These are phyloP conservation scores for Ctenodactylus gundi DNA, from an alignment of 2,113 vertebrate species.

Conservation along the genomic window DNA sequence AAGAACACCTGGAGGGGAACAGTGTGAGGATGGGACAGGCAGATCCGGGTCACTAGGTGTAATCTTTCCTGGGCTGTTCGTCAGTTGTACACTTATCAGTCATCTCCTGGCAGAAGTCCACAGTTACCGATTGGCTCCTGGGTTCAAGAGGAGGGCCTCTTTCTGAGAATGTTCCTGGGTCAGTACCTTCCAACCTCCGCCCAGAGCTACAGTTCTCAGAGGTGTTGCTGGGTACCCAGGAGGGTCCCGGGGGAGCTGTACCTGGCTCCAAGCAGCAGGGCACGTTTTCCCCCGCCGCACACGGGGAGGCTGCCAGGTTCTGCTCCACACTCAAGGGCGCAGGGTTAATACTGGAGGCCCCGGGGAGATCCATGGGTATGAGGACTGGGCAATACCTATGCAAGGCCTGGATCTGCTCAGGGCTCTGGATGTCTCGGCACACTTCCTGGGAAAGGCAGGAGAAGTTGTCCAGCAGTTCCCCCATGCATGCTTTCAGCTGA, in stretches of 20 bases:
- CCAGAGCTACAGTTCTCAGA: constrained; percentile 84
- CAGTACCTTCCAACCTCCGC: constrained; percentile 82
- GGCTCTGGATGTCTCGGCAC: constrained; percentile 96
- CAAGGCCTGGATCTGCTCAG: constrained; percentile 96
- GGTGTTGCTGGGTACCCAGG: constrained; percentile 84
- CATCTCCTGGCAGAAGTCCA: constrained; percentile 99
- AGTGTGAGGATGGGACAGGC: constrained; percentile 78
- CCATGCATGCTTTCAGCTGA: constrained; percentile 98
- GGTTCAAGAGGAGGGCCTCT: constrained; percentile 88
- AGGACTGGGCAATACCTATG: constrained; percentile 97
- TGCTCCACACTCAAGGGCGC: constrained; percentile 88
- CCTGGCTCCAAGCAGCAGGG: constrained; percentile 89
- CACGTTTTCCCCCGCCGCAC: constrained; percentile 83
- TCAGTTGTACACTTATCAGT: constrained; percentile 99
- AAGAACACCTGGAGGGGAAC: constrained; percentile 85
- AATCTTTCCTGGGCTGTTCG: constrained; percentile 97
- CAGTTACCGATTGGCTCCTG: constrained; percentile 95
- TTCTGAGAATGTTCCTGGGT: constrained; percentile 87
- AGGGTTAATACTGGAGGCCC: constrained; percentile 87
- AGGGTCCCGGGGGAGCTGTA: constrained; percentile 79
- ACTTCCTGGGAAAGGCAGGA: constrained; percentile 99
- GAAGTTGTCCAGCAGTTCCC: constrained; percentile 98
- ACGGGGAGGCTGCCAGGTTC: constrained; percentile 87
- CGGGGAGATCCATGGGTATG: constrained; percentile 89
- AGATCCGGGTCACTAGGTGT: constrained; percentile 85